phyloP scores from a whole-genome alignment of 2,888 invertebrate genomes.

The Artemia sinica region DNA sequence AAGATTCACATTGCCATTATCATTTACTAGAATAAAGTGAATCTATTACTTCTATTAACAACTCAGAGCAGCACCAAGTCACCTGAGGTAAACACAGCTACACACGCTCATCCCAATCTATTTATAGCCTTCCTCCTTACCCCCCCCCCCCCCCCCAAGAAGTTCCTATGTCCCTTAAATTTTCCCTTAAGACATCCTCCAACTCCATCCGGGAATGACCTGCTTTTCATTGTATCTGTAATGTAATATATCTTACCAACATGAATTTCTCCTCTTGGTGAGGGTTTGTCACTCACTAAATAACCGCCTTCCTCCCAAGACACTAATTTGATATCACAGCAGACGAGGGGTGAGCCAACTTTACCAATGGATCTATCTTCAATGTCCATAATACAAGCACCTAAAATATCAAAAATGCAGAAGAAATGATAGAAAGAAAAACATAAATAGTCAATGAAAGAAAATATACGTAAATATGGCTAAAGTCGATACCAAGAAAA shows the following conservation, averaged over 20 bases:
- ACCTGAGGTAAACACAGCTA: too few relatives aligned
- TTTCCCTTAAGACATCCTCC: too few relatives aligned
- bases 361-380: constrained; percentile 56
- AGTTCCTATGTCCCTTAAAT: too few relatives aligned
- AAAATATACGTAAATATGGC: too few relatives aligned
- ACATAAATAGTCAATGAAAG: not conserved
- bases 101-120: too few relatives aligned
- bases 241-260: constrained; percentile 35
- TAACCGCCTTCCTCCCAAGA: constrained; percentile 93
- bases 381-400: constrained; percentile 27
- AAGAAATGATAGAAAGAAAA: constrained; percentile 1
- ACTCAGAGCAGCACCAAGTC: too few relatives aligned
- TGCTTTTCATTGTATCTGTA: not conserved
- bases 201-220: not conserved
- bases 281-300: constrained; percentile 63
- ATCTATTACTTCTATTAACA: not conserved
- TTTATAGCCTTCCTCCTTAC: too few relatives aligned
- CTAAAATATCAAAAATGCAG: not conserved
- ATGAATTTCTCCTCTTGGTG: constrained; percentile 66
- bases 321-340: constrained; percentile 63
- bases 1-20: too few relatives aligned
- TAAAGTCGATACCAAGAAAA: too few relatives aligned
- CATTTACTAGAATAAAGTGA: not conserved
- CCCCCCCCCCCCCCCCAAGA: not conserved
- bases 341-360: constrained; percentile 71